phyloP scores from a whole-genome alignment of 2,113 vertebrate species.

The Gambusia affinis region DNA sequence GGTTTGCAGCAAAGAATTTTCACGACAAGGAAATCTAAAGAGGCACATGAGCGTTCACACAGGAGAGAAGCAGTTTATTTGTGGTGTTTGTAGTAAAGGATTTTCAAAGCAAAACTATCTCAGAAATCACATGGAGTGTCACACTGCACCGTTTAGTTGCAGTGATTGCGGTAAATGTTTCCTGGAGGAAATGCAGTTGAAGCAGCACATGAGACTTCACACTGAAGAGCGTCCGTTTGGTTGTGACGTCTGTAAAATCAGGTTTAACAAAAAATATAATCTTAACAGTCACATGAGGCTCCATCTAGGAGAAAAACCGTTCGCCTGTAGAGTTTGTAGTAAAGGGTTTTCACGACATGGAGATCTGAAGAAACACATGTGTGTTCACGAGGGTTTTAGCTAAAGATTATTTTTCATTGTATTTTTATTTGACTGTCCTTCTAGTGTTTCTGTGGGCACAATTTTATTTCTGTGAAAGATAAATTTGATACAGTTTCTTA shows the following conservation, averaged over 20 bases:
- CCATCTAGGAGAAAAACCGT: neutral
- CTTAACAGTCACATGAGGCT: neutral
- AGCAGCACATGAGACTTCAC: neutral
- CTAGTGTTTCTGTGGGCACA: too few species aligned
- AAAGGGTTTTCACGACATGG: neutral
- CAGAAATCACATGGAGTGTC: neutral
- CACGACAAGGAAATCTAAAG: neutral
- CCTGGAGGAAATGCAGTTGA: neutral
- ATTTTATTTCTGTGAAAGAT: neutral
- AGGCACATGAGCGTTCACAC: neutral
- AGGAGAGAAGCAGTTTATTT: neutral
- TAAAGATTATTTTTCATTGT: neutral
- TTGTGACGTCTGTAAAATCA: neutral
- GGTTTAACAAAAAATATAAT: slow-evolving; percentile 1
- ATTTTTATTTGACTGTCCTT: neutral
- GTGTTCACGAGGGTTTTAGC: neutral
- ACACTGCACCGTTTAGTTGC: neutral
- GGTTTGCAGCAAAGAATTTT: neutral
- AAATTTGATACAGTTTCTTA: neutral
- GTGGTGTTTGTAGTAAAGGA: neutral
- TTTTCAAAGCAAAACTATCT: neutral
- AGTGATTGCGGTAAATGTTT: neutral
- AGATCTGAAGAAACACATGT: neutral
- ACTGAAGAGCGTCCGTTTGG: neutral
- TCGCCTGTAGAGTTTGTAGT: neutral